These are phyloP conservation scores for Drosophila hawaiiensis DNA, from an alignment of 2,888 invertebrate species.

Conservation along the genomic window DNA sequence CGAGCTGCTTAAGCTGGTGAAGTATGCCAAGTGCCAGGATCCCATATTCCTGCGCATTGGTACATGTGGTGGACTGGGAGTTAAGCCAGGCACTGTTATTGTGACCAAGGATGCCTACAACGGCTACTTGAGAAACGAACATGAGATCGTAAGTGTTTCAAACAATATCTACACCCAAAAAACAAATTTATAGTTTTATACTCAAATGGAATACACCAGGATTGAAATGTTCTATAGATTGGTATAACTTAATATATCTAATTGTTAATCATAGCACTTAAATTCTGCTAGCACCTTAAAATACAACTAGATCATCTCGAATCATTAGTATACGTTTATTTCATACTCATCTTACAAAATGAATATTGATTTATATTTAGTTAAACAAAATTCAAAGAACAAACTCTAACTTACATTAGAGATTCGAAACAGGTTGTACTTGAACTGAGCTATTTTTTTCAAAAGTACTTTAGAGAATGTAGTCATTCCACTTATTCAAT, in stretches of 20 bases:
- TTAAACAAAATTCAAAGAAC: neutral
- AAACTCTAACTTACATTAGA: neutral
- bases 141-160: constrained; percentile 90
- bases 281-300: no score
- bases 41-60: constrained; percentile 96
- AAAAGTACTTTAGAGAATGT: neutral
- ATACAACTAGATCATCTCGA: neutral
- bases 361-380: neutral
- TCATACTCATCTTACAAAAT: neutral
- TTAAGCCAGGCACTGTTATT: constrained; percentile 94
- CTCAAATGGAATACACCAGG: neutral
- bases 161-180: neutral
- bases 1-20: constrained; percentile 97
- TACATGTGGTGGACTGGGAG: constrained; percentile 96
- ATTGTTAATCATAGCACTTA: no score
- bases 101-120: constrained; percentile 96
- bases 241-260: no score
- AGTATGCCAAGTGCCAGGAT: constrained; percentile 93
- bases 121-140: constrained; percentile 91
- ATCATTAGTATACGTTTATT: neutral
- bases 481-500: neutral
- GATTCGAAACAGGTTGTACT: neutral
- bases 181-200: neutral
- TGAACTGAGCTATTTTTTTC: neutral
- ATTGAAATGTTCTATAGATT: no score